Base-by-base conservation (phyloP, 2,113 vertebrate species). In the Orcinus orca region DNA sequence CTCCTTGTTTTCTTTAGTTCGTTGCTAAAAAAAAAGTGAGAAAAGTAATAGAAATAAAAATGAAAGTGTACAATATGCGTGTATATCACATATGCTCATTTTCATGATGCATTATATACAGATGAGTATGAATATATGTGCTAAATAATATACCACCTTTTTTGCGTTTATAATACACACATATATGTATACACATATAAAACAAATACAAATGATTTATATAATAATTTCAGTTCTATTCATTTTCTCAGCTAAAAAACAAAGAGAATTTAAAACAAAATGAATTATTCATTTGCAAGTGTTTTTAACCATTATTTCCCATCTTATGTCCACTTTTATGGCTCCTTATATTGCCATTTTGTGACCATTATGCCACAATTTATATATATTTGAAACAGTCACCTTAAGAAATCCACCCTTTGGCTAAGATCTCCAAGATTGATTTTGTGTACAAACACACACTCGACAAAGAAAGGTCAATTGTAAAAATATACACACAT, bases 171-270 rank as follows among this genome's bases (percentile, higher is more conserved):
- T 73, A 68, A 65, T 84, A 55, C 6, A 93, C 23, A 44, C 3
- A 90, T 26, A 41, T 15, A 44, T 18, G 26, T 81, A 53, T 1
- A 74, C 67, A 65, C 2, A 80, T 55, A 79, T 1, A 73, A 73
- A 84, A 84, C 17, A 93, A 7, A 18, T 53, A 84, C 17, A 93
- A 33, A 29, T 47, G 0, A 8, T 47, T 60, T 85, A 2, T 23
- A 82, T 67, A 90, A 89, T 63, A 83, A 83, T 55, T 85, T 83
- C 6, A 77, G 53, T 89, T 81, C 41, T 84, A 88, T 91, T 81
- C 9, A 77, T 50, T 93, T 76, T 44, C 8, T 82, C 9, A 89
- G 53, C 33, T 88, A 88, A 92, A 83, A 76, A 31, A 53, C 36
- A 5, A 80, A 62, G 26, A 70, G 2, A 67, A 70, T 53, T 88